phyloP scores from a whole-genome alignment of 2,797 vertebrate genomes.

The Acipenser transmontanus region DNA sequence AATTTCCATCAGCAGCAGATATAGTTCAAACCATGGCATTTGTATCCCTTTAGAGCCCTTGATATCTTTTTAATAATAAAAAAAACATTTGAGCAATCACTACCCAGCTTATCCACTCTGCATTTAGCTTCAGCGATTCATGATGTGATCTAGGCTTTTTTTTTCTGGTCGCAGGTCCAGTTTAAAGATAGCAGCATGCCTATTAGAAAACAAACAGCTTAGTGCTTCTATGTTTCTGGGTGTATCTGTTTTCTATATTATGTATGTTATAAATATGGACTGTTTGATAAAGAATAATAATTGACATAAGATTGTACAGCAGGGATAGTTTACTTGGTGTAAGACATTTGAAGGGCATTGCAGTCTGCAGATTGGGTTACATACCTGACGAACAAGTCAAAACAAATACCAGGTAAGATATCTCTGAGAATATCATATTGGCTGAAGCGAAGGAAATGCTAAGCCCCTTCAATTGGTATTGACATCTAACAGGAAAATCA shows the following conservation, averaged over 20 bases:
- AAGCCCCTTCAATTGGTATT: not conserved
- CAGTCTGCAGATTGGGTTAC: not conserved
- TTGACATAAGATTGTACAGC: slow-evolving; percentile 6
- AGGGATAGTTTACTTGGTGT: slow-evolving; percentile 6
- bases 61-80: too few relatives aligned
- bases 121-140: not conserved
- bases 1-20: too few relatives aligned
- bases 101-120: not conserved
- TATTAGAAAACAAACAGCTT: slow-evolving; percentile 12
- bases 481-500: too few relatives aligned
- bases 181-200: slow-evolving; percentile 15
- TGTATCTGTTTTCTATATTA: slow-evolving; percentile 3
- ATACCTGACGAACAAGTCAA: not conserved
- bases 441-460: too few relatives aligned
- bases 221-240: slow-evolving; percentile 13
- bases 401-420: not conserved
- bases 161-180: not conserved
- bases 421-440: not conserved
- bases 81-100: not conserved
- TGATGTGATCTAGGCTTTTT: not conserved
- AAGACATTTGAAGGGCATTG: not conserved
- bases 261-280: slow-evolving; percentile 3
- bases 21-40: too few relatives aligned
- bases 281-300: slow-evolving; percentile 9
- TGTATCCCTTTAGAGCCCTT: too few relatives aligned